Base-by-base conservation (phyloP, 2,797 vertebrate species). In the Tarsius wallacei region DNA sequence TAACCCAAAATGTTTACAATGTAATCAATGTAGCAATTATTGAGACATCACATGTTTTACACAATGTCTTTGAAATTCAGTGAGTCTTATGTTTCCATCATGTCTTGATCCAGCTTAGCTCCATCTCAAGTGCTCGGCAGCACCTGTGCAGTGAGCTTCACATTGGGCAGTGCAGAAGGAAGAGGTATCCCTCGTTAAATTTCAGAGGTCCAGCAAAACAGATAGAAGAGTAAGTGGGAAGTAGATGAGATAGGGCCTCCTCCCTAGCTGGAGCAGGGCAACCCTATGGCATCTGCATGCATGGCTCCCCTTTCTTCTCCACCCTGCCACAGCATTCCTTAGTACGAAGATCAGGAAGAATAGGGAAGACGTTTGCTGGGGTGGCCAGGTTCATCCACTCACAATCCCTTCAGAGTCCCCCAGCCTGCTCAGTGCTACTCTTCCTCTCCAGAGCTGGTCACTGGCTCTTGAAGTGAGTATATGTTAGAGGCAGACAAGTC, bases 101-200 rank as follows among this genome's bases (percentile, higher is more conserved):
- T 19, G 53, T 87, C 59, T 84, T 85, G 57, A 64, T 57, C 87
- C 55, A 93, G 33, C 70, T 14, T 63, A 74, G 63, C 33, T 51
- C 36, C 59, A 84, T 9, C 91, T 68, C 53, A 68, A 55, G 55
- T 26, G 9, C 15, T 68, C 63, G 15, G 9, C 2, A 26, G 7
- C 2, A 53, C 33, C 17, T 55, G 4, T 17, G 59, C 9, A 17
- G 8, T n/a, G n/a, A 26, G 22, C 63, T 70, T 31, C 19, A 15
- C 10, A 59, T 0, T 63, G 55, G 15, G 8, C 22, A 64, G 31
- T 36, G 24, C 12, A 53, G 42, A 83, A 42, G 42, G 5, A 31
- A 71, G 7, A 87, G 71, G 61, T 49, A 70, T 33, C 63, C 13
- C 61, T 47, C 15, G 31, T 57, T 53, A 68, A 94, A 85, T 61